Conservation (phyloP, 2,113 vertebrate species). For the Speoplatyrhinus poulsoni region DNA sequence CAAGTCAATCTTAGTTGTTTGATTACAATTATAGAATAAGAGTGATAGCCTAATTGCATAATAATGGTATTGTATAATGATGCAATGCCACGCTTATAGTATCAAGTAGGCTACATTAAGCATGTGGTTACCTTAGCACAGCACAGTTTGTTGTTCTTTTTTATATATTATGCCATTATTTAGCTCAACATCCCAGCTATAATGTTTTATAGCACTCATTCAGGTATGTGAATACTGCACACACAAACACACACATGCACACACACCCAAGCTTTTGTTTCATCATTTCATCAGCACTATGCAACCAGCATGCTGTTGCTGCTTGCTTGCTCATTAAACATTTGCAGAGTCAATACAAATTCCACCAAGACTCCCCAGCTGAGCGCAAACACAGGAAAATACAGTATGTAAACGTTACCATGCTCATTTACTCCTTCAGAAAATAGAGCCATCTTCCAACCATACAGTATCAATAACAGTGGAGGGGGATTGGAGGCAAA, state of each 20-base stretch:
- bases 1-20: neutral
- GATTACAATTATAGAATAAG: neutral
- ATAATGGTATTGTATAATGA: neutral
- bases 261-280: slow-evolving; percentile 31
- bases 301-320: slow-evolving; percentile 61
- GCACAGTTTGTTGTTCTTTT: no score
- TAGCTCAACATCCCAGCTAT: no score
- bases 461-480: slow-evolving; percentile 63
- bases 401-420: slow-evolving; percentile 60
- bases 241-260: slow-evolving; percentile 18
- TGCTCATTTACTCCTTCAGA: slow-evolving; percentile 52
- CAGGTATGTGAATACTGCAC: neutral
- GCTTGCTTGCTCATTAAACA: slow-evolving; percentile 73
- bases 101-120: neutral
- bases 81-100: neutral
- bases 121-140: no score
- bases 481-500: slow-evolving; percentile 50
- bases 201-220: neutral
- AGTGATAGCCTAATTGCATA: neutral
- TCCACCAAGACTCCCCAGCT: slow-evolving; percentile 64
- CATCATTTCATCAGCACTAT: slow-evolving; percentile 54
- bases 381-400: slow-evolving; percentile 68
- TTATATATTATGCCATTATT: no score
- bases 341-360: slow-evolving; percentile 76
- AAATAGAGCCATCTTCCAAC: slow-evolving; percentile 59